Percentiles rank a stretch among this genome's conserved stretches.
Conservation (phyloP, 2,888 invertebrate genomes). For the Marronus borbonicus region DNA sequence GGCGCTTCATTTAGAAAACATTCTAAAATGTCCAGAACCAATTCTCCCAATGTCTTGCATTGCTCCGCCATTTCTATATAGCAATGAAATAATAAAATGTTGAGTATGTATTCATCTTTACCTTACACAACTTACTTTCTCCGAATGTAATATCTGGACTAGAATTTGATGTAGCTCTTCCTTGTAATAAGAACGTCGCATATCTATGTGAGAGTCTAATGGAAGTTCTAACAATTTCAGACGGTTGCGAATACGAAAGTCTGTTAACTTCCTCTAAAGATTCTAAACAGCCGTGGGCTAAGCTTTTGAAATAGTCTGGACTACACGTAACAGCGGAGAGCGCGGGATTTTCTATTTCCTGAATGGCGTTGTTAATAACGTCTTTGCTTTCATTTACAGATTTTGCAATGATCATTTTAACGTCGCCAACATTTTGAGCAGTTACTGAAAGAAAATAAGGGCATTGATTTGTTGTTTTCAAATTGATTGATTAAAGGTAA, state of each 20-base stretch:
- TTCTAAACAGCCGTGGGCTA: conserved; percentile 68
- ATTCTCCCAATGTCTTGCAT: conserved; percentile 75
- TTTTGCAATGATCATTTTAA: conserved; percentile 63
- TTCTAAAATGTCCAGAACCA: conserved; percentile 71
- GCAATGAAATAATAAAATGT: not conserved
- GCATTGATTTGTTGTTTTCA: not conserved
- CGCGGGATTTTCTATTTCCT: conserved; percentile 80
- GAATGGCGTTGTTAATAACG: conserved; percentile 65
- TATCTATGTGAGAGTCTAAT: conserved; percentile 75
- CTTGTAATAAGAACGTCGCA: conserved; percentile 78
- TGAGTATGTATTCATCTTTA: conserved; percentile 3
- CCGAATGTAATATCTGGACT: conserved; percentile 80
- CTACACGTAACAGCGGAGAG: conserved; percentile 78
- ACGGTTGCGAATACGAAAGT: conserved; percentile 62
- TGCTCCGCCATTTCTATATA: conserved; percentile 74
- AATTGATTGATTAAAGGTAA: no score
- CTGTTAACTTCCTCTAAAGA: conserved; percentile 64
- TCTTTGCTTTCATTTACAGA: conserved; percentile 66
- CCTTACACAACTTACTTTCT: conserved; percentile 76
- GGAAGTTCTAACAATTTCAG: conserved; percentile 67
- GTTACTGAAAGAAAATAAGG: conserved; percentile 57
- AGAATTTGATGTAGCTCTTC: conserved; percentile 85
- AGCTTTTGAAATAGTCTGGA: conserved; percentile 74
- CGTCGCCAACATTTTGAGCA: conserved; percentile 59
- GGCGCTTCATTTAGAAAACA: conserved; percentile 68